These are phyloP conservation scores for Ctenopoma multispine DNA, from an alignment of 2,797 vertebrate genomes.

Conservation along the genomic window DNA sequence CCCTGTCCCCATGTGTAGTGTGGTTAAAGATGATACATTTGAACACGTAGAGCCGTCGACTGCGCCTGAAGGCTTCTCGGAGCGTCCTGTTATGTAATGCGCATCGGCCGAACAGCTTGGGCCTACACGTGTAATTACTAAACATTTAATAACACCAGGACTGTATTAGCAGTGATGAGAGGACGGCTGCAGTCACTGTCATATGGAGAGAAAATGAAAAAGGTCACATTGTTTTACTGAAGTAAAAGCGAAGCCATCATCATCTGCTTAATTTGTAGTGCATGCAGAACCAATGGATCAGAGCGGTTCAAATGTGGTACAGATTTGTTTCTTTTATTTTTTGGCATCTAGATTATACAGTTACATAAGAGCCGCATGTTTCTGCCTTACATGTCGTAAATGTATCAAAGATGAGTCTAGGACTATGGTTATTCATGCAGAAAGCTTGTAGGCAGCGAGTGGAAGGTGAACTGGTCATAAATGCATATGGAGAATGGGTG, in stretches of 20 bases:
- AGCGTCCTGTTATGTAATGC: constrained; percentile 79
- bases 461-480: constrained; percentile 9
- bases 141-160: constrained; percentile 35
- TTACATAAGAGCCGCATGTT: constrained; percentile 66
- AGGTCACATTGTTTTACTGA: neutral
- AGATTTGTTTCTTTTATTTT: constrained; percentile 28
- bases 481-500: constrained; percentile 16
- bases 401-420: constrained; percentile 57
- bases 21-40: constrained; percentile 48
- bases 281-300: constrained; percentile 19
- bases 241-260: constrained; percentile 15
- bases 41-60: constrained; percentile 49
- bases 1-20: constrained; percentile 36
- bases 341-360: constrained; percentile 34
- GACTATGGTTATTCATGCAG: constrained; percentile 33
- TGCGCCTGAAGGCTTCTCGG: constrained; percentile 58
- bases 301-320: constrained; percentile 25
- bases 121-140: constrained; percentile 59
- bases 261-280: constrained; percentile 10
- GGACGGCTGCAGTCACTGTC: neutral
- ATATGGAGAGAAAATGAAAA: neutral
- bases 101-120: constrained; percentile 57
- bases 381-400: constrained; percentile 53
- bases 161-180: constrained; percentile 9
- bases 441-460: neutral